Base-by-base conservation (phyloP, 2,113 vertebrate genomes). In the Todiramphus chloris region DNA sequence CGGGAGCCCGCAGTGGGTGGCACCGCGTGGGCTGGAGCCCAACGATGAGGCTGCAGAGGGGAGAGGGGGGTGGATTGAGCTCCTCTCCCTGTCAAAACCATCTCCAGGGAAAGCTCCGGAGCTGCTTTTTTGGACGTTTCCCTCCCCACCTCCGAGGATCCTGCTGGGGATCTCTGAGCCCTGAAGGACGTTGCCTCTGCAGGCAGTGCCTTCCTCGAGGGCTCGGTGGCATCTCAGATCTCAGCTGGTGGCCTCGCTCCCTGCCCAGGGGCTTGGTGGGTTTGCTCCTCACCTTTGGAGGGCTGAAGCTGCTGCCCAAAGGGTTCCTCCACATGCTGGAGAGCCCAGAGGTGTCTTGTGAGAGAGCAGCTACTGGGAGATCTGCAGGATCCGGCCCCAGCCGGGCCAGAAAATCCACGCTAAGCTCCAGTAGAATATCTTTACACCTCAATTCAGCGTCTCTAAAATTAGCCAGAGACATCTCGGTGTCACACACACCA, bases 381-480 rank as follows among this genome's bases (percentile, higher is more conserved):
- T 68, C 80, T 87, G 77, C 59, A 60, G 68, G 84, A 94, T 94
- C 72, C 12, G 8, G 53, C 20, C 51, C 16, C 37, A 48, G 21
- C 20, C 21, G 2, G 60, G 86, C 88, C 84, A 56, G 66, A 70
- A 94, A 87, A 91, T 78, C 94, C 85, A 73, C 1, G 0, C 88
- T 70, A 21, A 93, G 43, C 90, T 93, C 84, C n/a, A 39, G 94
- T 60, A 84, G 94, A 93, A 83, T 81, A 88, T 95, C 90, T 96
- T 94, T 80, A 69, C 37, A 64, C 92, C 89, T 96, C 1, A 1
- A 73, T 73, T 91, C 33, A 8, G 59, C 68, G 1, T 87, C 93
- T 96, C 96, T 94, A 95, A 93, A 95, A 94, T 94, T 95, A 91
- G 87, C 73, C 0, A 1, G 84, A 91, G 77, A 35, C 92, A 63